Conservation (phyloP, 2,888 invertebrate species). For the Atethmia centrago region DNA sequence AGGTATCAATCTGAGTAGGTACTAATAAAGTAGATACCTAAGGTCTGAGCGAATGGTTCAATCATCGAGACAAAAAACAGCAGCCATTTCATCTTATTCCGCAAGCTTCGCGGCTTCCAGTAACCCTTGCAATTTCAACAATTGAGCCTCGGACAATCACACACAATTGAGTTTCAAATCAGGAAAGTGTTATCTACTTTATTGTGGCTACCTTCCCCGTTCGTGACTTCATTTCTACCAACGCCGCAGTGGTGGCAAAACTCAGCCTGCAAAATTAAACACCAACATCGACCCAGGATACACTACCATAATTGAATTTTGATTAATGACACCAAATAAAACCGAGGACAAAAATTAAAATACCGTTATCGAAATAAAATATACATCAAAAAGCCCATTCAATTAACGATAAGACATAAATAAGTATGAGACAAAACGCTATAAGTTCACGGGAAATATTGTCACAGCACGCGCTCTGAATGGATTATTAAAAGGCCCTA, state of each 20-base stretch:
- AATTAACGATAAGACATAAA: slow-evolving; percentile 77
- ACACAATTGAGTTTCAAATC: slow-evolving; percentile 74
- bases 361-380: slow-evolving; percentile 56
- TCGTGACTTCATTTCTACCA: slow-evolving; percentile 68
- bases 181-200: slow-evolving; percentile 73
- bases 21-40: slow-evolving; percentile 29
- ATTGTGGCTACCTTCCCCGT: slow-evolving; percentile 68
- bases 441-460: slow-evolving; percentile 75
- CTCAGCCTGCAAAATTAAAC: slow-evolving; percentile 59
- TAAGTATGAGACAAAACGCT: slow-evolving; percentile 69
- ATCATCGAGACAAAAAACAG: slow-evolving; percentile 57
- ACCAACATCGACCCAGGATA: slow-evolving; percentile 39
- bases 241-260: slow-evolving; percentile 57
- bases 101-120: slow-evolving; percentile 60
- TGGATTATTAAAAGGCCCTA: slow-evolving; percentile 82
- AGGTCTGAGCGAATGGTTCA: slow-evolving; percentile 46
- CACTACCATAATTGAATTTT: slow-evolving; percentile 57
- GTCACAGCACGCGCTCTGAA: slow-evolving; percentile 79
- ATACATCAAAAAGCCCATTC: slow-evolving; percentile 68
- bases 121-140: slow-evolving; percentile 65
- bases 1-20: slow-evolving; percentile 24
- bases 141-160: slow-evolving; percentile 70
- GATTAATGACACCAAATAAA: slow-evolving; percentile 56
- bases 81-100: slow-evolving; percentile 57
- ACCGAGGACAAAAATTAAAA: slow-evolving; percentile 53